Conservation (phyloP, 2,797 vertebrate species). For the Gorsachius magnificus region DNA sequence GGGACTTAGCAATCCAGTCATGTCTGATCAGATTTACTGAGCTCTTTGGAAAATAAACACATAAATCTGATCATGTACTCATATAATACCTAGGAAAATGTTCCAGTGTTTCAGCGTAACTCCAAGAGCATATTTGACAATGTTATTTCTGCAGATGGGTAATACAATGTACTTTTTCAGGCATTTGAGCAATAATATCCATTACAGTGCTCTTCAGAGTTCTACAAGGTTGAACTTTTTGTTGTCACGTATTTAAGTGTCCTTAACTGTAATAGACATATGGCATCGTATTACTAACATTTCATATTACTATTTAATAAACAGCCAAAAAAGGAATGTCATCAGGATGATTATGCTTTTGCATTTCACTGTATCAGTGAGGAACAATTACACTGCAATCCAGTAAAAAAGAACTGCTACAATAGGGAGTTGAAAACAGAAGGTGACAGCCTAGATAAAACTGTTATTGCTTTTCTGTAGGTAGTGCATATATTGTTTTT, state of each 20-base stretch:
- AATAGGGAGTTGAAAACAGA: not conserved
- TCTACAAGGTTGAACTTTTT: not conserved
- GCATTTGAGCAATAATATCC: not conserved
- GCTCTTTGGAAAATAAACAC: not conserved
- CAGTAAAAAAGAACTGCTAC: not conserved
- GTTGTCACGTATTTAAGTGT: not conserved
- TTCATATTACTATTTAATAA: constrained; percentile 16
- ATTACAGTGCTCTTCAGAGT: not conserved
- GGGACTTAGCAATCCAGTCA: not conserved
- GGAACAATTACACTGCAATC: not conserved
- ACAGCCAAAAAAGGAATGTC: not conserved
- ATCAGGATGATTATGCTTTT: not conserved
- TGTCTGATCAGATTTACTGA: not conserved
- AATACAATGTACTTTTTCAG: not conserved
- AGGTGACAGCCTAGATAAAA: not conserved
- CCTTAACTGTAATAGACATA: not conserved
- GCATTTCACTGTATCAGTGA: not conserved
- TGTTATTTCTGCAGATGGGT: not conserved
- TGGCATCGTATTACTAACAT: not conserved
- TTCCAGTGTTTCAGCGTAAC: not conserved
- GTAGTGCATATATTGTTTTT: not conserved
- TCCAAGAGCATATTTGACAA: not conserved
- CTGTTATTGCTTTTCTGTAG: not conserved
- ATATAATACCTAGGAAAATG: not conserved
- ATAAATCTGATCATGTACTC: not conserved